Base-by-base conservation (phyloP, 2,888 invertebrate genomes). In the Acanthosoma haemorrhoidale region DNA sequence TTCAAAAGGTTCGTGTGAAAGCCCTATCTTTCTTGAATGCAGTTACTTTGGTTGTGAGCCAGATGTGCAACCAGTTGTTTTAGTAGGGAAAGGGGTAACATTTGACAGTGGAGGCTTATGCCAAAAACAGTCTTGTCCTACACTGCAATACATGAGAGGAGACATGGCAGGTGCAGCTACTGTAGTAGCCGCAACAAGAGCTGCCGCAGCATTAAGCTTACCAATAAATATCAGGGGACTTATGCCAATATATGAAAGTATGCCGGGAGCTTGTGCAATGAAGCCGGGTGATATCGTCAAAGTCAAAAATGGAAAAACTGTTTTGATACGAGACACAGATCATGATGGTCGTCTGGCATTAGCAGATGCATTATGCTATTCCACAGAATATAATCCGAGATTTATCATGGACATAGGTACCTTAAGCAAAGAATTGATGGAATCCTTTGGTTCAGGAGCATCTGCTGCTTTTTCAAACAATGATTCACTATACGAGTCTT, bases 291-390 rank as follows among this genome's bases (percentile, higher is more conserved):
- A 93, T 78, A 86, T 91, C 13, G 86, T 91, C 6, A 84, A 82
- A 69, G 87, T 89, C 4, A 87, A 87, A 80, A 90, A 87, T 78
- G 90, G 90, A 4, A 90, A 90, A 79, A 85, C 87, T 34, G 88
- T 93, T 67, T 85, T 86, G 77, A 84, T 92, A 39, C 85, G 91
- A 76, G 84, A 88, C 66, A 91, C 92, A 0, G 90, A 91, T 76
- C 87, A 89, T 31, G 92, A 91, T 73, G 93, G 92, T 0, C 83
- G 91, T 13, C 82, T 94, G 3, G 84, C 90, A 13, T 81, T 94
- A 76, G 91, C 92, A 0, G 93, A 94, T 80, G 90, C 91, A 21
- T 79, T 94, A 68, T 85, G 87, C 58, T 91, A 92, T 79, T 90
- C 91, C 3, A 86, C 90, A 74, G 85, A 86, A 75, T 88, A 88